A percentile compares a stretch with the other conserved stretches of the same genome.
Conservation (phyloP, 92 coral and sea anemone species). For the Phenganax stokvisi region DNA sequence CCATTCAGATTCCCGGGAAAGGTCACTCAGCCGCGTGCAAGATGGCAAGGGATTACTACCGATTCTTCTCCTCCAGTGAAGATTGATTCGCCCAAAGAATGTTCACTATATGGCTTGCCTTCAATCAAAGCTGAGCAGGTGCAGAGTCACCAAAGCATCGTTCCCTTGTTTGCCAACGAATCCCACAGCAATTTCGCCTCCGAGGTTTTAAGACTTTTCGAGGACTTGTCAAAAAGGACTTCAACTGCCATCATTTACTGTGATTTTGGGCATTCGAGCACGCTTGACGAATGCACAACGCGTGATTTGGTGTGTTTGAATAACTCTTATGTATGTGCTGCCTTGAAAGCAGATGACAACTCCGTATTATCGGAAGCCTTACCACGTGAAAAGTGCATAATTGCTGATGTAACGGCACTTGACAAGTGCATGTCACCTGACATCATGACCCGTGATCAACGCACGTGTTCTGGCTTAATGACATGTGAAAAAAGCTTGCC, state of each 20-base stretch:
- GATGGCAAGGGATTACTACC: background rate
- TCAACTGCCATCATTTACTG: slow-evolving; percentile 22
- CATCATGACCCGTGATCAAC: background rate
- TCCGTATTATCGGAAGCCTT: no score
- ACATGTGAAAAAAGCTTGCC: slow-evolving; percentile 1
- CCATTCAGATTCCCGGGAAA: slow-evolving; percentile 3
- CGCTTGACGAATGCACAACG: background rate
- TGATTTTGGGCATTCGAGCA: slow-evolving; percentile 9
- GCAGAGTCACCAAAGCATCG: background rate
- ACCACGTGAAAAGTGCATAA: background rate
- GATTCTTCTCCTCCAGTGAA: background rate
- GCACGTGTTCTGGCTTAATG: background rate
- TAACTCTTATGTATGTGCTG: background rate
- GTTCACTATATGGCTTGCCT: background rate
- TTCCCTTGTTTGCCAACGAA: background rate
- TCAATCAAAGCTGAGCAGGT: background rate
- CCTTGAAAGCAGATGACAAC: background rate
- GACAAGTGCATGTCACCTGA: slow-evolving; percentile 9
- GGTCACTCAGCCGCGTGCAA: background rate
- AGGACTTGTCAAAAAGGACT: background rate
- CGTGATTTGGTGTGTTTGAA: background rate
- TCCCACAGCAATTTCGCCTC: background rate
- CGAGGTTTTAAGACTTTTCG: slow-evolving; percentile 13
- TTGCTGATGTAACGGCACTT: background rate
- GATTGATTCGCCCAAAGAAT: background rate